Conservation (phyloP, 2,113 vertebrate species). For the Cryptomyrus ogoouensis region DNA sequence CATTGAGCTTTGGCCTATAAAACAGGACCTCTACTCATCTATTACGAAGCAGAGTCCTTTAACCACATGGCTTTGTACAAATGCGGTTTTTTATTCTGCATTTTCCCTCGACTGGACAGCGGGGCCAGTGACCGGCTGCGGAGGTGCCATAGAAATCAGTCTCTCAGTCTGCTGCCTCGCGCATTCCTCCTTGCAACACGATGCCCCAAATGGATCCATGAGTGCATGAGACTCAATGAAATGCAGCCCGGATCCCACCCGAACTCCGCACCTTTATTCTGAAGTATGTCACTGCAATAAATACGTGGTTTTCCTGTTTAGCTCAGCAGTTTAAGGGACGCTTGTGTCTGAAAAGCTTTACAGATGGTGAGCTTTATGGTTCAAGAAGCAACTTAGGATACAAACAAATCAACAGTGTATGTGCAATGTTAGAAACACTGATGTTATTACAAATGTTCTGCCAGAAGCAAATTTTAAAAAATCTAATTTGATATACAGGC, state of each 20-base stretch:
- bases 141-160: not conserved
- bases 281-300: not conserved
- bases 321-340: not conserved
- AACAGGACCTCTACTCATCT: not conserved
- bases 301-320: not conserved
- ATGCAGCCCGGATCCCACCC: not conserved
- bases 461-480: not conserved
- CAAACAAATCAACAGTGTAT: not conserved
- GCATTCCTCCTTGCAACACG: not conserved
- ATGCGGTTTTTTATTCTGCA: not conserved
- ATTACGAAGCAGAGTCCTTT: not conserved
- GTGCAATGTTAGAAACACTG: not conserved
- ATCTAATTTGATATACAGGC: not conserved
- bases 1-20: not conserved
- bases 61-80: not conserved
- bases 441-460: not conserved
- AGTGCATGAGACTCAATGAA: not conserved
- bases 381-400: not conserved
- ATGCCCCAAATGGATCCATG: not conserved
- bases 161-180: not conserved
- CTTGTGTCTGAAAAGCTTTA: not conserved
- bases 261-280: not conserved
- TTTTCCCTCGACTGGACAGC: not conserved
- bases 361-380: not conserved
- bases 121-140: not conserved